Conservation (phyloP, 2,113 vertebrate species). For the Halichoerus grypus region DNA sequence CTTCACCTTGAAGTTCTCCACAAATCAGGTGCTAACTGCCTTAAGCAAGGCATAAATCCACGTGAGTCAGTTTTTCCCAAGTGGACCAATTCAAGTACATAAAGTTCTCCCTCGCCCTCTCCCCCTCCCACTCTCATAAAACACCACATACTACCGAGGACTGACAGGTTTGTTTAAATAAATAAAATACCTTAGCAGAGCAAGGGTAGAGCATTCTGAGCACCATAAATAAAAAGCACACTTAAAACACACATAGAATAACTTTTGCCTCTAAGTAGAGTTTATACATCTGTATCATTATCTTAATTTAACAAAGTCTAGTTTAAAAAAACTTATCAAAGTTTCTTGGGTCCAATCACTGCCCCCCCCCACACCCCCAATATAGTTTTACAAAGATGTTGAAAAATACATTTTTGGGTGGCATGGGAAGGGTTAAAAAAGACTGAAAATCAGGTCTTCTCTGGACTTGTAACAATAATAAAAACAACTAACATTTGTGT, state of each 20-base stretch:
- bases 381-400: not conserved
- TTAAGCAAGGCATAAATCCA: not conserved
- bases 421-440: not conserved
- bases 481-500: not conserved
- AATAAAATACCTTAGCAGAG: not conserved
- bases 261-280: not conserved
- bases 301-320: not conserved
- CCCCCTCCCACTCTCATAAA: not conserved
- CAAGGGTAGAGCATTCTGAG: not conserved
- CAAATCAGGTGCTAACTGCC: not conserved
- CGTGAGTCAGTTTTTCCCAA: not conserved
- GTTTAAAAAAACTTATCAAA: not conserved
- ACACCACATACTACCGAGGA: not conserved
- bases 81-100: not conserved
- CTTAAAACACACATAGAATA: not conserved
- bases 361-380: rapidly evolving
- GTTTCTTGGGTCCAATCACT: not conserved
- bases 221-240: not conserved
- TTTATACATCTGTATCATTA: not conserved
- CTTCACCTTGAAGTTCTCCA: not conserved
- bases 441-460: not conserved
- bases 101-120: not conserved
- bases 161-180: not conserved
- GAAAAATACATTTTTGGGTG: not conserved
- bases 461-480: not conserved